A percentile compares a stretch with the other conserved stretches of the same genome.
phyloP scores from a whole-genome alignment of 2,888 invertebrate genomes.

The Pollenia labialis region DNA sequence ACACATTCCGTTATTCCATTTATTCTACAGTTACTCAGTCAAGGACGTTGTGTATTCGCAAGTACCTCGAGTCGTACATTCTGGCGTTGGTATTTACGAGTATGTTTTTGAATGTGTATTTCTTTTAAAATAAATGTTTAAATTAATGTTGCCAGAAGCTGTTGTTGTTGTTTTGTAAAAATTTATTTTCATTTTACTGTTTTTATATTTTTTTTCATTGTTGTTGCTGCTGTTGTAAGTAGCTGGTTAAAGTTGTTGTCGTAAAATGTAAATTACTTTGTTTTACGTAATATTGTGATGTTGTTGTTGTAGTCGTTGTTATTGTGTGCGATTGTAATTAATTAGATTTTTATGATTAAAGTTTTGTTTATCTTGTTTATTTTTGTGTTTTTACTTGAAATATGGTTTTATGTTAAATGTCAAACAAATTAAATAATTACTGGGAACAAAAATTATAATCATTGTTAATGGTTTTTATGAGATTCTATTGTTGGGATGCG shows the following conservation, averaged over 20 bases:
- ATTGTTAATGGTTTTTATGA: slow-evolving; percentile 8
- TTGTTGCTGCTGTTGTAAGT: slow-evolving; percentile 5
- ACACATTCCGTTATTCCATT: slow-evolving; percentile 35
- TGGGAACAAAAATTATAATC: slow-evolving; percentile 2
- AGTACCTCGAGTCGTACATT: slow-evolving; percentile 8
- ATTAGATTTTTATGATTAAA: slow-evolving; percentile 58
- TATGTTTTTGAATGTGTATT: not conserved
- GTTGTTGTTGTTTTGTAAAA: slow-evolving; percentile 26
- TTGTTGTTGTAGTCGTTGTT: slow-evolving; percentile 14
- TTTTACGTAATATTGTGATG: not conserved
- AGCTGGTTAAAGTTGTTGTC: slow-evolving; percentile 14
- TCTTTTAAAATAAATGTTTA: slow-evolving; percentile 43
- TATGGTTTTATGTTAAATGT: slow-evolving; percentile 36
- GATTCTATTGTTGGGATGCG: not conserved
- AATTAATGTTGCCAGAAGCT: slow-evolving; percentile 33
- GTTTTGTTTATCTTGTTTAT: slow-evolving; percentile 12
- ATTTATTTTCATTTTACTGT: slow-evolving; percentile 38
- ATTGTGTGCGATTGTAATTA: slow-evolving; percentile 39
- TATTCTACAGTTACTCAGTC: slow-evolving; percentile 50
- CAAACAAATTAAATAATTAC: slow-evolving; percentile 32
- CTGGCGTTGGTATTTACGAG: not conserved
- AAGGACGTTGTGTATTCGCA: slow-evolving; percentile 60
- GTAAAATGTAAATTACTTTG: slow-evolving; percentile 33
- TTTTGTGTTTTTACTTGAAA: not conserved
- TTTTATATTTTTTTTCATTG: slow-evolving; percentile 23